Percentiles rank a stretch among this genome's conserved stretches.
phyloP scores from a whole-genome alignment of 2,113 vertebrate genomes.

The Prinia subflava region DNA sequence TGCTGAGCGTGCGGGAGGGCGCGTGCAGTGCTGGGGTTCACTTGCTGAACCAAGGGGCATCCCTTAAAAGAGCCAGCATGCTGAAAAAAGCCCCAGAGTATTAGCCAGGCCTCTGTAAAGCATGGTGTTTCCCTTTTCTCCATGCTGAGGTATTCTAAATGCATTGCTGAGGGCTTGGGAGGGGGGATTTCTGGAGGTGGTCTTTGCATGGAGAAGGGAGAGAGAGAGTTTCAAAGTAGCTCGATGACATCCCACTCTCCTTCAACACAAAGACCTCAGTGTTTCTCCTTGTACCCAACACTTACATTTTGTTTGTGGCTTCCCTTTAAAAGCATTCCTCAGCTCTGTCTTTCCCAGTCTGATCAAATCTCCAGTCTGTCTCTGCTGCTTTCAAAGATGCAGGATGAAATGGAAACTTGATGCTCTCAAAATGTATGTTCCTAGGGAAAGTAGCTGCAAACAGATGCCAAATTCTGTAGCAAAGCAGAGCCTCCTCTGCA shows the following conservation, averaged over 20 bases:
- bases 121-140: neutral
- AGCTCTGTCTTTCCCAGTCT: slow-evolving; percentile 7
- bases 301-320: neutral
- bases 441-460: neutral
- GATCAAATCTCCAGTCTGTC: neutral
- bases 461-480: neutral
- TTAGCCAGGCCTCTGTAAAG: neutral
- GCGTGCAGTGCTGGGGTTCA: accelerated
- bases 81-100: neutral
- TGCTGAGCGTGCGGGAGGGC: neutral
- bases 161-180: neutral
- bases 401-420: neutral
- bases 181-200: neutral
- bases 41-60: neutral
- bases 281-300: neutral
- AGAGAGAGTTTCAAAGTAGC: neutral
- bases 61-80: neutral
- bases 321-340: neutral
- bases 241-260: accelerated
- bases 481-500: neutral
- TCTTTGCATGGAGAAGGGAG: neutral
- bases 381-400: neutral
- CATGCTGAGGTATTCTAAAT: neutral
- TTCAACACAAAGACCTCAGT: neutral
- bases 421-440: neutral